Percentiles rank a stretch among this genome's conserved stretches.
These are phyloP conservation scores for Procambarus clarkii DNA, from an alignment of 1,140 invertebrate genomes.

Conservation along the genomic window DNA sequence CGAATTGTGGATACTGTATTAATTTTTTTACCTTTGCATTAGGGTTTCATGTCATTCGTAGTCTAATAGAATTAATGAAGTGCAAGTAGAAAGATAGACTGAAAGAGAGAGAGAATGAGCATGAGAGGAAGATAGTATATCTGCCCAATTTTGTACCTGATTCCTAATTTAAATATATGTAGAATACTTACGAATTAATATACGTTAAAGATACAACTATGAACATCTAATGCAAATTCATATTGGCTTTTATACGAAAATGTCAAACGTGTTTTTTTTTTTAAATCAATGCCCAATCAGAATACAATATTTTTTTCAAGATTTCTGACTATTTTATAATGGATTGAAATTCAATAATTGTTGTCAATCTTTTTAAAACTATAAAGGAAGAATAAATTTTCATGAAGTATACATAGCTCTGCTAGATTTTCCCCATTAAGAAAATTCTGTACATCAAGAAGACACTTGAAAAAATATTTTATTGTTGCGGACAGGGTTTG, in stretches of 20 bases:
- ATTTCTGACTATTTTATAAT: background rate
- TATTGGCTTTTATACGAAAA: slow-evolving; percentile 19
- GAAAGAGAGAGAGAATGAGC: slow-evolving; percentile 13
- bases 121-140: slow-evolving; percentile 46
- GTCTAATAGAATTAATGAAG: slow-evolving; percentile 43
- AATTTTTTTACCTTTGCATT: slow-evolving; percentile 51
- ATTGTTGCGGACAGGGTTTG: background rate
- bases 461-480: background rate
- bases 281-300: slow-evolving; percentile 38
- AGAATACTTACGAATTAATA: slow-evolving; percentile 43
- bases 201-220: slow-evolving; percentile 42
- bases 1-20: slow-evolving; percentile 39
- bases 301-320: slow-evolving; percentile 52
- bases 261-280: slow-evolving; percentile 24
- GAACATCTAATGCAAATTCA: slow-evolving; percentile 29
- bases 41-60: slow-evolving; percentile 60
- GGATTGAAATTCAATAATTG: background rate
- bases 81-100: slow-evolving; percentile 27
- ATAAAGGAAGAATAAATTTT: background rate
- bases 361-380: background rate
- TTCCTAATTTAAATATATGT: slow-evolving; percentile 67
- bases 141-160: slow-evolving; percentile 69
- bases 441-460: background rate
- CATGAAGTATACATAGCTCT: background rate
- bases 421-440: background rate